Evolutionary conservation across 2,113 vertebrate genomes (phyloP).

Genomic region (Burhinus bistriatus): DNA sequence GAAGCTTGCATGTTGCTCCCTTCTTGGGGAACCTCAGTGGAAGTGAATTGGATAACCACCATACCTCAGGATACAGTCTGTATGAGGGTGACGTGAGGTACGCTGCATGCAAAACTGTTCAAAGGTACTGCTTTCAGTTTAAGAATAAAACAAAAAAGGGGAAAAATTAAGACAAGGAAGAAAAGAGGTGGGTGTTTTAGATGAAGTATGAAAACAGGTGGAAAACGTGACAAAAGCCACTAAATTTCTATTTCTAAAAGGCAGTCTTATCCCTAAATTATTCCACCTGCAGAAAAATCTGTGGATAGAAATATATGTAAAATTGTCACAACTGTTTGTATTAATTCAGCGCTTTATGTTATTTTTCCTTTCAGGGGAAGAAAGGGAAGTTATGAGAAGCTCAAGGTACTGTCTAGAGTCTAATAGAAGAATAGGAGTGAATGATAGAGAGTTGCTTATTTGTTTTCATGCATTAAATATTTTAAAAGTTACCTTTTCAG

Average conservation of each 20-base stretch:
- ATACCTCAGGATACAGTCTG: fast-evolving
- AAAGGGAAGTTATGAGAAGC: not conserved
- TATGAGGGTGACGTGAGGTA: not conserved
- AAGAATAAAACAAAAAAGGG: not conserved
- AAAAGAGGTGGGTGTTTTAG: not conserved
- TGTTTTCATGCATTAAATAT: not conserved
- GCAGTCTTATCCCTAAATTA: not conserved
- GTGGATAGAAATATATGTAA: not conserved
- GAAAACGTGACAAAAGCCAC: not conserved
- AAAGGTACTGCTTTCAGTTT: not conserved
- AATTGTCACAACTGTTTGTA: not conserved
- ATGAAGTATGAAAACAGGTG: not conserved
- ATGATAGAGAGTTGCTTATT: not conserved
- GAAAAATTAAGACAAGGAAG: not conserved
- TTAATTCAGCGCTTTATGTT: not conserved
- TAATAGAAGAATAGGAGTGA: not conserved
- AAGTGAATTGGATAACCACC: fast-evolving
- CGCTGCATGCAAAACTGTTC: not conserved
- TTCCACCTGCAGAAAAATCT: not conserved
- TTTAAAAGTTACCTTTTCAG: not conserved
- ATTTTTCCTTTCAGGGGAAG: constrained; percentile 48
- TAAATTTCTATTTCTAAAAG: not conserved
- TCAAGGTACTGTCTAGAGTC: not conserved
- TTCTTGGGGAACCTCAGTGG: not conserved
- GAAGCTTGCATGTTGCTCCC: not conserved